A percentile compares a stretch with the other conserved stretches of the same genome.
These are phyloP conservation scores for Sarcophaga bullata DNA, from an alignment of 1,140 invertebrate genomes.

Conservation along the genomic window DNA sequence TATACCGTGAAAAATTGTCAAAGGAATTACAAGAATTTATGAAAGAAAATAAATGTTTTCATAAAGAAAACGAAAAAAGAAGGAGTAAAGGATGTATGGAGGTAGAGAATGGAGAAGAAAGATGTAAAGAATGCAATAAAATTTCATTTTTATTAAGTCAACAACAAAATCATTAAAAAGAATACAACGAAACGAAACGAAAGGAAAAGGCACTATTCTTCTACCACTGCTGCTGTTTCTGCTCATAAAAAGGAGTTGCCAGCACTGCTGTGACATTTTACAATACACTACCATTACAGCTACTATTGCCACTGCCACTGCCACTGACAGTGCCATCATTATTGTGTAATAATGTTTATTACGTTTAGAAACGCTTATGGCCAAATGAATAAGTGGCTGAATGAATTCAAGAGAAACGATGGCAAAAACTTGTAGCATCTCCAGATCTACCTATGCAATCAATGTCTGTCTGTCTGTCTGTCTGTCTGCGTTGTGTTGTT, in stretches of 20 bases:
- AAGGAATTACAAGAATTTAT: not conserved
- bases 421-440: too few species aligned
- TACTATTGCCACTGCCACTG: not conserved
- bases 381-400: not conserved
- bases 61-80: too few species aligned
- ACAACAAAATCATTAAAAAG: not conserved
- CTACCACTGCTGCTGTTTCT: too few species aligned
- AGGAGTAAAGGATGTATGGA: too few species aligned
- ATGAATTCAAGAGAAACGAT: not conserved
- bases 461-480: not conserved
- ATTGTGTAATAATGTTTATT: not conserved
- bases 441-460: too few species aligned
- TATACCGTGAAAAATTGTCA: not conserved
- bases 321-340: not conserved
- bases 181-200: not conserved
- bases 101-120: not conserved
- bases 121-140: slow-evolving; percentile 11
- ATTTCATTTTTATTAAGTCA: slow-evolving; percentile 11
- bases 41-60: slow-evolving; percentile 3
- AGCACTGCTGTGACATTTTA: not conserved
- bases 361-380: not conserved
- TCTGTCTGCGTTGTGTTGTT: not conserved
- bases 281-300: not conserved
- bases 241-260: not conserved
- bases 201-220: not conserved